Base-by-base conservation (phyloP, 2,797 vertebrate genomes). In the Crocidura indochinensis region DNA sequence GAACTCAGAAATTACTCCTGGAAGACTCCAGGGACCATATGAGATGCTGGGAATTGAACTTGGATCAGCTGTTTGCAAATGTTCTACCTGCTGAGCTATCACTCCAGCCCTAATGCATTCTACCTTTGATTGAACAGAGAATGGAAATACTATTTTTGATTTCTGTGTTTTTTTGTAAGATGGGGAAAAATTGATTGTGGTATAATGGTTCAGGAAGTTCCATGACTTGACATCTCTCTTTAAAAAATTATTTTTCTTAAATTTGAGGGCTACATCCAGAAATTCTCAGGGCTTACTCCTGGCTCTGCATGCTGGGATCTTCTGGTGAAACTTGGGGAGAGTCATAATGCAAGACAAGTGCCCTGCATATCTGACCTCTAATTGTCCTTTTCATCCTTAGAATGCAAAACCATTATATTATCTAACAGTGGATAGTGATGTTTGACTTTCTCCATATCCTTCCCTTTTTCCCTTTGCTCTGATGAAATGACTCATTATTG, bases 121-220 rank as follows among this genome's bases (percentile, higher is more conserved):
- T 64, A 68, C 27, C 19, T 91, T 88, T 94, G 46, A n/a, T 85
- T 84, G 46, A 91, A 81, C 12, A 93, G 31, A 90, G 26, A 91
- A 82, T 85, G 24, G 22, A 94, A 91, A 84, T 84, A 89, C n/a
- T 82, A 14, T 4, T 89, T 87, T 83, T 62, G 3, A 53, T 31
- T 79, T 88, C 22, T 64, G 1, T 67, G 2, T 49, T 73, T 91
- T 64, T 38, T 84, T 75, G 12, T 72, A 86, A 91, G 71, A 65
- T 17, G 51, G 19, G n/a, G 60, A 75, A 90, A 88, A 75, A 65
- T 31, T 44, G 64, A 24, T 1, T 29, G 38, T 17, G 15, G 31
- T 82, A 87, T 56, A 87, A 53, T 95, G 38, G 26, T 88, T 95
- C 14, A 82, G 69, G 8, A 91, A 89, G 19, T 27, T 69, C 27